Conservation (phyloP, 2,113 vertebrate species). For the Elephas maximus region DNA sequence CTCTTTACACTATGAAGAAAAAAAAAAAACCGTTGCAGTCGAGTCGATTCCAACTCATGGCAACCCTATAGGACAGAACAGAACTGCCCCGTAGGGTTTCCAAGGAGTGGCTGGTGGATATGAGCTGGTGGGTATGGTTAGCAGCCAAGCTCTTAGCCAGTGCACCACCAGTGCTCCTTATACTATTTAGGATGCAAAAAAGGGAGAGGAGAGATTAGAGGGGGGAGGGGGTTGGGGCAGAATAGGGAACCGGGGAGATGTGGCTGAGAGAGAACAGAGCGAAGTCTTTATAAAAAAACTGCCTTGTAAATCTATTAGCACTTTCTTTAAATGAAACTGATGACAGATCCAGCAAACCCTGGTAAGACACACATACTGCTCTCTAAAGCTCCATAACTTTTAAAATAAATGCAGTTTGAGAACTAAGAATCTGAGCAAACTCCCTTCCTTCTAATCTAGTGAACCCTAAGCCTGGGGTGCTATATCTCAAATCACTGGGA, state of each 20-base stretch:
- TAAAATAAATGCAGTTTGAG: neutral
- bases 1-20: neutral
- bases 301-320: constrained; percentile 9
- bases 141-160: neutral
- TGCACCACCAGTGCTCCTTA: too few relatives aligned
- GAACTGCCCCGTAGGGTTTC: too few relatives aligned
- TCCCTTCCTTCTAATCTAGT: constrained; percentile 7
- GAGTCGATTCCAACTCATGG: too few relatives aligned
- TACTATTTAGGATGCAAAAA: neutral
- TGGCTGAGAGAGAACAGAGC: neutral
- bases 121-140: neutral
- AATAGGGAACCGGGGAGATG: neutral
- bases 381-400: neutral
- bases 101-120: too few relatives aligned
- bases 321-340: neutral
- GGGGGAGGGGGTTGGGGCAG: too few relatives aligned
- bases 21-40: too few relatives aligned
- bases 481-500: neutral
- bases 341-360: neutral
- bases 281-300: constrained; percentile 25
- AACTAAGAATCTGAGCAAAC: neutral
- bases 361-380: neutral
- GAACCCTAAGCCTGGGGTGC: neutral
- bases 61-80: too few relatives aligned
- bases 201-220: accelerated